These are phyloP conservation scores for Palloptera scutellata DNA, from an alignment of 2,888 invertebrate species.

Conservation along the genomic window DNA sequence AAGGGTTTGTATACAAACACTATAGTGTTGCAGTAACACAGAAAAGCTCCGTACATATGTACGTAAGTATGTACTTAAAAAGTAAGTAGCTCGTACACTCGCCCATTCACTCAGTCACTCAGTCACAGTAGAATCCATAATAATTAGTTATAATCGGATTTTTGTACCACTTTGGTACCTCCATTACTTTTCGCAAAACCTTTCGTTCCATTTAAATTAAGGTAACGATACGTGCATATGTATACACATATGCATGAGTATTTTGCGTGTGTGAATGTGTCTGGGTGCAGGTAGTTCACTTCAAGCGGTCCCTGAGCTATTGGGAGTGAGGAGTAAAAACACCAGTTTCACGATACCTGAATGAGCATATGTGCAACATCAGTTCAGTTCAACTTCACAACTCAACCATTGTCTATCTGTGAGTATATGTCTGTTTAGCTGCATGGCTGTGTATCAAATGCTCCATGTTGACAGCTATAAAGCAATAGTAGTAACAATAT, in stretches of 20 bases:
- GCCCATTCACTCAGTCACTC: too few species aligned
- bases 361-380: too few species aligned
- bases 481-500: conserved; percentile 33
- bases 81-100: too few species aligned
- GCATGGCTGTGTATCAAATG: neutral
- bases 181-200: conserved; percentile 10
- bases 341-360: too few species aligned
- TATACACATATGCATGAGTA: conserved; percentile 3
- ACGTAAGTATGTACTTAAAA: too few species aligned
- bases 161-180: conserved; percentile 36
- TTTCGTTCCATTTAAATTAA: conserved; percentile 20
- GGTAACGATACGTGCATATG: conserved; percentile 6
- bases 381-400: too few species aligned
- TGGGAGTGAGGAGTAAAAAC: too few species aligned
- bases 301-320: too few species aligned
- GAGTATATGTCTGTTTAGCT: neutral
- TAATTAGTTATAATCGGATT: conserved; percentile 60
- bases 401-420: neutral
- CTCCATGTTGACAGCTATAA: conserved; percentile 31
- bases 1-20: too few species aligned
- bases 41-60: too few species aligned
- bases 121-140: conserved; percentile 35
- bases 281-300: too few species aligned
- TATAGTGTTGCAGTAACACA: too few species aligned
- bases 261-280: neutral